Base-by-base conservation (phyloP, 2,113 vertebrate species). In the Caretta caretta region DNA sequence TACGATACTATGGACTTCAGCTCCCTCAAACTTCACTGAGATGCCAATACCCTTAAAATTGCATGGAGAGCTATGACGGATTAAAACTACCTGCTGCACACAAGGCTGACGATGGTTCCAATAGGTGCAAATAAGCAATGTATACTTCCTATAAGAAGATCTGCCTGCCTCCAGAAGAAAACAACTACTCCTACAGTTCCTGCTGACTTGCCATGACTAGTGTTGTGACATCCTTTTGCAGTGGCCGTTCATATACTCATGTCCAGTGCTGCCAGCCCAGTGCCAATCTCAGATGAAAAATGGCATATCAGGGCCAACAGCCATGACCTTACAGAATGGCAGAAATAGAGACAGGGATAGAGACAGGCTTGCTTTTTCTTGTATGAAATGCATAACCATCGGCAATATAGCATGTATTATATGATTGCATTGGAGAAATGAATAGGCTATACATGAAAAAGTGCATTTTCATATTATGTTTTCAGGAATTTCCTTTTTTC, bases 401-500 rank as follows among this genome's bases (percentile, higher is more conserved):
- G 53, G 11, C 9, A 0, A 0, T 56, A 75, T 48, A 96, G 50
- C 84, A 87, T 89, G 69, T 50, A 94, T 59, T 92, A 78, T 92
- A 13, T 56, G 93, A 81, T 91, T 35, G 87, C 94, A 87, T 87
- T 92, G 89, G 85, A 96, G 65, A 59, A 4, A 86, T 92, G 79
- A 11, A 25, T 38, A 90, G 69, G 93, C 57, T 96, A 10, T 1
- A 90, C 88, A 27, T 62, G 93, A 83, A 96, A 83, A 53, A 85
- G n/a, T 10, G 9, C 0, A 0, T 90, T 92, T 94, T 95, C 83
- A 79, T 79, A 95, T 56, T 91, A 88, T 84, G 54, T 96, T 84
- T 96, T 83, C 29, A 94, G 49, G 69, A 80, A 95, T 35, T 80
- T 17, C 25, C 76, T 94, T 95, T 56, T 79, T 89, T 94, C 90